Percentiles rank a stretch among this genome's conserved stretches.
Conservation (phyloP, 1,140 invertebrate species). For the Habropoda laboriosa region DNA sequence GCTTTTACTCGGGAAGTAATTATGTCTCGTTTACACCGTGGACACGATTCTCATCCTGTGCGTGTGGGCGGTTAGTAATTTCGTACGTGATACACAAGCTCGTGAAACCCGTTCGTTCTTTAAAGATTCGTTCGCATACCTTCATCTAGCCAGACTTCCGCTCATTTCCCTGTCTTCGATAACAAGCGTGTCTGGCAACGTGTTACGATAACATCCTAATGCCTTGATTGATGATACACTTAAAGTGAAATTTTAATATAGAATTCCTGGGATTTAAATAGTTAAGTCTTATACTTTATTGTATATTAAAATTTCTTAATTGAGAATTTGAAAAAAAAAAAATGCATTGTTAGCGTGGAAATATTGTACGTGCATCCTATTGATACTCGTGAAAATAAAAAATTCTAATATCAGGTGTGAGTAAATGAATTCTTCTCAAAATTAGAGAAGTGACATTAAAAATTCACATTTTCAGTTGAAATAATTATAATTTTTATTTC, state of each 20-base stretch:
- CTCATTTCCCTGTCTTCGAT: neutral
- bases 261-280: neutral
- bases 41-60: neutral
- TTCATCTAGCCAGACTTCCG: neutral
- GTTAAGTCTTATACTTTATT: too few relatives aligned
- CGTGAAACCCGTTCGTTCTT: neutral
- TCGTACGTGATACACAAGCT: neutral
- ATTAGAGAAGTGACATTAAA: too few relatives aligned
- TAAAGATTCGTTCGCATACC: constrained; percentile 1
- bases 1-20: constrained; percentile 43
- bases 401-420: too few relatives aligned
- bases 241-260: neutral
- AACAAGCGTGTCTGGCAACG: neutral
- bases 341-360: too few relatives aligned
- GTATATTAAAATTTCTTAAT: too few relatives aligned
- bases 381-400: too few relatives aligned
- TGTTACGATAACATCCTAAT: neutral
- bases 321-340: too few relatives aligned
- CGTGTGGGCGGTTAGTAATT: constrained; percentile 8
- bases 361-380: too few relatives aligned
- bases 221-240: neutral
- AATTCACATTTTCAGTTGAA: too few relatives aligned
- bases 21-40: constrained; percentile 12
- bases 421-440: too few relatives aligned
- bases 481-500: too few relatives aligned